phyloP scores from a whole-genome alignment of 2,797 vertebrate species.

The Karalla daura region DNA sequence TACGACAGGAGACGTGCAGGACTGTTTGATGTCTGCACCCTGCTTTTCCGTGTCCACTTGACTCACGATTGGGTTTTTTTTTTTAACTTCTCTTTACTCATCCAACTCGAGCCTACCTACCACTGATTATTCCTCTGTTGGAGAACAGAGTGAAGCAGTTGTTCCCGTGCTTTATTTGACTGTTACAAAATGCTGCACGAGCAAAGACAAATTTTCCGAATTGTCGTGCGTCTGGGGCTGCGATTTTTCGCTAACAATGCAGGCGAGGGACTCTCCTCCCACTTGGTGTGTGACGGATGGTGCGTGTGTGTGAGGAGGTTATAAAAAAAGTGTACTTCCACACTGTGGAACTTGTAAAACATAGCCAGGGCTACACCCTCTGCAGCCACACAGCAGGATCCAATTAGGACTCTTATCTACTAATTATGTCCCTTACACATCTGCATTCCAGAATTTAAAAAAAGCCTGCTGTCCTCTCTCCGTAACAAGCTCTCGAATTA shows the following conservation, averaged over 20 bases:
- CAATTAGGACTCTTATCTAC: constrained; percentile 85
- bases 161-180: too few relatives aligned
- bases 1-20: constrained; percentile 46
- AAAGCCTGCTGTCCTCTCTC: constrained; percentile 86
- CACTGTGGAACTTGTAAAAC: constrained; percentile 80
- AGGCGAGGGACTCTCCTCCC: constrained; percentile 31
- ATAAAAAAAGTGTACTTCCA: constrained; percentile 77
- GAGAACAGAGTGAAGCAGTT: too few relatives aligned
- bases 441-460: constrained; percentile 89
- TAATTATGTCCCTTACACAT: constrained; percentile 92
- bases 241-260: constrained; percentile 37
- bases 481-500: constrained; percentile 94
- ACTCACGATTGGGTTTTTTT: neutral
- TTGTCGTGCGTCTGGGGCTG: constrained; percentile 12
- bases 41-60: constrained; percentile 38
- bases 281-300: constrained; percentile 60
- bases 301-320: constrained; percentile 68
- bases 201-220: neutral
- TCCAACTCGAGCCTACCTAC: neutral
- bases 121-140: too few relatives aligned
- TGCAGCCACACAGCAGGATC: constrained; percentile 82
- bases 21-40: constrained; percentile 69
- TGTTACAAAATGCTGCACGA: constrained; percentile 5
- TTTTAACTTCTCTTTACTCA: neutral
- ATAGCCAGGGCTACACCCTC: constrained; percentile 76